phyloP scores from a whole-genome alignment of 2,113 vertebrate genomes.

The Catharus fuscescens region DNA sequence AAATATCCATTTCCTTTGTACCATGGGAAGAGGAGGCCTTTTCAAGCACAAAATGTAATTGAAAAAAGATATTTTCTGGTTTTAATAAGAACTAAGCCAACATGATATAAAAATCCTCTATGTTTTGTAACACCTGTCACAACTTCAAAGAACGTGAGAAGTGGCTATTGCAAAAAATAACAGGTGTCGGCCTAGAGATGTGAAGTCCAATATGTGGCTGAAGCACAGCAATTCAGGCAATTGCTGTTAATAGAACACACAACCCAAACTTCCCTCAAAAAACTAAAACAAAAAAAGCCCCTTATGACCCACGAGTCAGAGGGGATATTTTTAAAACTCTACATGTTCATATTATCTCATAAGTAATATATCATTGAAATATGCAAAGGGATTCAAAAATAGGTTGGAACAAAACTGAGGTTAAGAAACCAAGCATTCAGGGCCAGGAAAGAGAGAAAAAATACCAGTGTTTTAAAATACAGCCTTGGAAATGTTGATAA shows the following conservation, averaged over 20 bases:
- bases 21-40: conserved; percentile 17
- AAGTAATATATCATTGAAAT: neutral
- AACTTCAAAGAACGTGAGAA: conserved; percentile 62
- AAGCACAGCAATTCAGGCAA: conserved; percentile 14
- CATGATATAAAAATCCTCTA: conserved; percentile 31
- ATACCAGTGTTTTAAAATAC: neutral
- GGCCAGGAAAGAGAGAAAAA: neutral
- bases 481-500: neutral
- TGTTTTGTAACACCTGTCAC: conserved; percentile 66
- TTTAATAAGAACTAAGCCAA: conserved; percentile 66
- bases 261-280: neutral
- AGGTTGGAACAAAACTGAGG: neutral
- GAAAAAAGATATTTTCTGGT: conserved; percentile 67
- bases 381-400: conserved; percentile 28
- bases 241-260: neutral
- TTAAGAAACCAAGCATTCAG: neutral
- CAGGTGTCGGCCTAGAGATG: conserved; percentile 45
- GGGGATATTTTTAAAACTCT: conserved; percentile 6
- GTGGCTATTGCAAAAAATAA: conserved; percentile 47
- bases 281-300: neutral
- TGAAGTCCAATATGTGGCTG: conserved; percentile 30
- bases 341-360: conserved; percentile 25
- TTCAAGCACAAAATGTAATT: conserved; percentile 56
- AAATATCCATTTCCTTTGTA: conserved; percentile 62
- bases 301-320: neutral